Percentiles rank a stretch among this genome's conserved stretches.
These are phyloP conservation scores for Lordiphosa mommai DNA, from an alignment of 1,140 invertebrate species.

Conservation along the genomic window DNA sequence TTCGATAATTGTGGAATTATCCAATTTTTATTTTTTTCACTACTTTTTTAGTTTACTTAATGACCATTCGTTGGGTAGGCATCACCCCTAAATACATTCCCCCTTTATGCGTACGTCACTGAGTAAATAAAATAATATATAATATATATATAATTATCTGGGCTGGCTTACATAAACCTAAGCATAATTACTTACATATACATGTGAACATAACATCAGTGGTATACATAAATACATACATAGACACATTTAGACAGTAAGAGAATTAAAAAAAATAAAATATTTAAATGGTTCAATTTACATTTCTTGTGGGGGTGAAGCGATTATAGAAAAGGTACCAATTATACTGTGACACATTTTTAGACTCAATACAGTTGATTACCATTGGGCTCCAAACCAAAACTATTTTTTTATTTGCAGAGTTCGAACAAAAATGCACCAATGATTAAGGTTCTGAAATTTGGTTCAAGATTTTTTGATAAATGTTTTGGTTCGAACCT, in stretches of 20 bases:
- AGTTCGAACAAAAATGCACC: too few relatives aligned
- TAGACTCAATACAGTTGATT: too few relatives aligned
- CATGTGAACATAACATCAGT: slow-evolving; percentile 3
- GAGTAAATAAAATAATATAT: neutral
- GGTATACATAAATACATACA: slow-evolving; percentile 1
- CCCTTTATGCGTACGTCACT: neutral
- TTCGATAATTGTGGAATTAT: too few relatives aligned
- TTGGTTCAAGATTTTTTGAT: too few relatives aligned
- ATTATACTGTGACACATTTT: too few relatives aligned
- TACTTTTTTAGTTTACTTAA: too few relatives aligned
- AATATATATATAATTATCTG: slow-evolving; percentile 2
- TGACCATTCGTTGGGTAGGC: neutral
- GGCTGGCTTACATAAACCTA: neutral
- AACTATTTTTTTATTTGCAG: too few relatives aligned
- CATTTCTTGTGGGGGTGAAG: neutral
- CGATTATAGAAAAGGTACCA: too few relatives aligned
- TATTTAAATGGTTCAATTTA: slow-evolving; percentile 9
- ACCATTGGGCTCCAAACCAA: too few relatives aligned
- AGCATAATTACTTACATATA: slow-evolving; percentile 1
- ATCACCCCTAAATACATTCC: neutral
- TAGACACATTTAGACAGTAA: neutral
- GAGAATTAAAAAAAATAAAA: slow-evolving; percentile 7
- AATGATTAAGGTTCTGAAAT: too few relatives aligned
- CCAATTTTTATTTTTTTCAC: too few relatives aligned
- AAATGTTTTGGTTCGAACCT: too few relatives aligned